Percentiles rank a stretch among this genome's conserved stretches.
Evolutionary conservation across 1,140 invertebrate species (phyloP).

Genomic region (Bombus turneri): DNA sequence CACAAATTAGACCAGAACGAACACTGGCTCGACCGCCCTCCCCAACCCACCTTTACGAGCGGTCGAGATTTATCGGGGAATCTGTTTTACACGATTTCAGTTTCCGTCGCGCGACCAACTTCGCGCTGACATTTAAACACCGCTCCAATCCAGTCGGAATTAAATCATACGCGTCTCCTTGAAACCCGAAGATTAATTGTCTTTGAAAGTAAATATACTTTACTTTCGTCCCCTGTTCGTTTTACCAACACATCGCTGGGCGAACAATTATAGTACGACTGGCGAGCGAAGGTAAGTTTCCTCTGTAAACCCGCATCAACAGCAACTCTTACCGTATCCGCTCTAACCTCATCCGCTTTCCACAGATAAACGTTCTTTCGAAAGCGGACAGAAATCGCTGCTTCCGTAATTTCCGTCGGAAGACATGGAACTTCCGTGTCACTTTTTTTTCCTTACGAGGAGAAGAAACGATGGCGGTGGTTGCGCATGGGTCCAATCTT

Average conservation of each 20-base stretch:
- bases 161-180: slow-evolving; percentile 45
- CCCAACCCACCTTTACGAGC: neutral
- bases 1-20: slow-evolving; percentile 65
- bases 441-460: neutral
- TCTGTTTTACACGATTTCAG: slow-evolving; percentile 48
- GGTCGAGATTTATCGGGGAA: slow-evolving; percentile 59
- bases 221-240: neutral
- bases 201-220: slow-evolving; percentile 3
- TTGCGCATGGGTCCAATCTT: slow-evolving; percentile 15
- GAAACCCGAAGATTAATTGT: neutral
- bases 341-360: neutral
- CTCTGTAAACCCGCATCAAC: slow-evolving; percentile 9
- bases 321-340: neutral
- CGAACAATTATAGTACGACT: neutral
- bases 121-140: slow-evolving; percentile 58
- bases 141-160: slow-evolving; percentile 21
- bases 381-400: slow-evolving; percentile 6
- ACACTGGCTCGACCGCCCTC: neutral
- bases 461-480: slow-evolving; percentile 1
- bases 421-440: neutral
- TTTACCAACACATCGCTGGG: neutral
- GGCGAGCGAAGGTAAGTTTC: neutral
- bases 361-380: slow-evolving; percentile 9
- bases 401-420: slow-evolving; percentile 46
- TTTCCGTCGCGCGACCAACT: slow-evolving; percentile 40